A percentile compares a stretch with the other conserved stretches of the same genome.
Evolutionary conservation across 2,797 vertebrate species (phyloP).

Genomic region (Emydoidea blandingii): DNA sequence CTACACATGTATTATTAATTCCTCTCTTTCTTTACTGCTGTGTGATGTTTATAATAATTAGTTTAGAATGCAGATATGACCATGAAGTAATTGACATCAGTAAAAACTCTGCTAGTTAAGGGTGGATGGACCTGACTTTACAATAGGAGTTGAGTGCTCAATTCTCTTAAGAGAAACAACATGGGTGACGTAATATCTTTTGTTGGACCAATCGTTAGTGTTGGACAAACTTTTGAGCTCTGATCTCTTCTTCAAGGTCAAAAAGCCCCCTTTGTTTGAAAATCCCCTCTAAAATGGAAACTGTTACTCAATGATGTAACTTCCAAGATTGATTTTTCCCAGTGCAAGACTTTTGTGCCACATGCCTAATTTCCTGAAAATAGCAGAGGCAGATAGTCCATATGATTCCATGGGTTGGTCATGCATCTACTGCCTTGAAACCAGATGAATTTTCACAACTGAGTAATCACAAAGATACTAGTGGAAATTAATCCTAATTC

Average conservation of each 20-base stretch:
- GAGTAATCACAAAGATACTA: not conserved
- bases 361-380: not conserved
- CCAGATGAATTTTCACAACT: not conserved
- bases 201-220: no score
- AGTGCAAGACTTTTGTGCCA: not conserved
- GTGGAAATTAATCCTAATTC: not conserved
- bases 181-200: not conserved
- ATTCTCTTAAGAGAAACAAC: not conserved
- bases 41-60: fast-evolving
- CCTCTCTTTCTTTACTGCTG: not conserved
- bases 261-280: not conserved
- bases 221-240: not conserved
- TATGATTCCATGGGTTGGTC: not conserved
- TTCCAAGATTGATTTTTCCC: not conserved
- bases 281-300: not conserved
- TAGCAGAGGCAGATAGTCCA: not conserved
- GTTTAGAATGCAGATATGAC: not conserved
- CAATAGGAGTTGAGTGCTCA: not conserved
- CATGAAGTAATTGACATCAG: not conserved
- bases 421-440: not conserved
- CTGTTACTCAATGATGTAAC: not conserved
- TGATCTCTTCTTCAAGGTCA: not conserved
- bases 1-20: not conserved
- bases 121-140: not conserved
- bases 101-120: not conserved